Percentiles rank a stretch among this genome's conserved stretches.
Evolutionary conservation across 2,888 invertebrate genomes (phyloP).

Genomic region (Pogonocherus hispidulus): DNA sequence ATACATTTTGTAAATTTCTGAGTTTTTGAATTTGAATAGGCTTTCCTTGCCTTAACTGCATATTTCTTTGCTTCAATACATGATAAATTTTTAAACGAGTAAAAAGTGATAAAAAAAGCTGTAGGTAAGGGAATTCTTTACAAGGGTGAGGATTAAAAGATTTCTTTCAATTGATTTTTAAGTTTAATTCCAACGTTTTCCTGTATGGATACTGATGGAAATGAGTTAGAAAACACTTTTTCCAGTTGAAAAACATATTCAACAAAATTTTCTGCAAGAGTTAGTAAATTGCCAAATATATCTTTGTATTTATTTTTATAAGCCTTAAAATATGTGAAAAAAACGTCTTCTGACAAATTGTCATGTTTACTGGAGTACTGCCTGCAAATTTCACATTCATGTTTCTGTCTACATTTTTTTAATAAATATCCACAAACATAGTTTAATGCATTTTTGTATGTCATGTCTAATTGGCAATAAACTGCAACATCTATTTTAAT

Average conservation of each 20-base stretch:
- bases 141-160: not conserved
- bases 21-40: not conserved
- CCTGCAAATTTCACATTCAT: not conserved
- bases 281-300: not conserved
- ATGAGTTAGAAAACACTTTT: not conserved
- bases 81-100: not conserved
- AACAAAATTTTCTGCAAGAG: not conserved
- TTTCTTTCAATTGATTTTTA: not conserved
- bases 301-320: not conserved
- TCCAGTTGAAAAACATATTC: constrained; percentile 1
- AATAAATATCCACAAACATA: not conserved
- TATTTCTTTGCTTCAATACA: not conserved
- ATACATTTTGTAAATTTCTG: too few relatives aligned
- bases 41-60: not conserved
- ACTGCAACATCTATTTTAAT: not conserved
- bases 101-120: not conserved
- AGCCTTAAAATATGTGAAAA: not conserved
- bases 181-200: not conserved
- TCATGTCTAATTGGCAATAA: not conserved
- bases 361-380: not conserved
- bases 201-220: not conserved
- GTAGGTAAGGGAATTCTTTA: not conserved
- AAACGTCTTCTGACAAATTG: not conserved
- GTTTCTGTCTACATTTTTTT: not conserved
- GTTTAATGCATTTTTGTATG: not conserved